Base-by-base conservation (phyloP, 2,888 invertebrate genomes). In the Epiblema foenella region DNA sequence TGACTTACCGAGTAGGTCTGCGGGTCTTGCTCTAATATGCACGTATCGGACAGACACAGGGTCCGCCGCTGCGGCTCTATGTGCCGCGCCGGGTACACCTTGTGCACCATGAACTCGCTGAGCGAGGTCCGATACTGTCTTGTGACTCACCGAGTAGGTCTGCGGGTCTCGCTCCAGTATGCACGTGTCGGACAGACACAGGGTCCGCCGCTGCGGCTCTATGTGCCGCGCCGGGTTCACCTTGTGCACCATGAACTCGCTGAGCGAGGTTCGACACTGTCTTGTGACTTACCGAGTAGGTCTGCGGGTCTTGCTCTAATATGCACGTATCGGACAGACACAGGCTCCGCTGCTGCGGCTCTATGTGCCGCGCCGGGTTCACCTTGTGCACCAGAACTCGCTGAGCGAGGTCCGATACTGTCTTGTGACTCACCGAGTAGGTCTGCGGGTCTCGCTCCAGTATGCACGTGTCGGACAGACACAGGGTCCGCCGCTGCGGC, bases 371-470 rank as follows among this genome's bases (percentile, higher is more conserved):
- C 0, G 95, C 94, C 18, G 97, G 97, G 78, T 95, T 95, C 78
- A 97, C 95, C 93, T 99, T 99, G 86, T 99, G 98, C 4, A 99
- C 98, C 74, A 96, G 89, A 99, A 99, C 93, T 99, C 99, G 17
- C 98, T 97, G 74, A 99, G 96, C 0, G 99, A 99, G 3, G 99
- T 99, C 84, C n/a, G n/a, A n/a, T n/a, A n/a, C n/a, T n/a, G n/a
- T n/a, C n/a, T n/a, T n/a, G n/a, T n/a, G n/a, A n/a, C n/a, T n/a
- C n/a, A n/a, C n/a, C n/a, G n/a, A n/a, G n/a, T n/a, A n/a, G n/a
- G n/a, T n/a, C n/a, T n/a, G n/a, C n/a, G n/a, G n/a, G n/a, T n/a
- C n/a, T n/a, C n/a, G n/a, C n/a, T n/a, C n/a, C n/a, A n/a, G n/a
- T n/a, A n/a, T n/a, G n/a, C n/a, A n/a, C n/a, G n/a, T n/a, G n/a